phyloP scores from a whole-genome alignment of 1,140 invertebrate genomes.

The Drosophila kohkoa region DNA sequence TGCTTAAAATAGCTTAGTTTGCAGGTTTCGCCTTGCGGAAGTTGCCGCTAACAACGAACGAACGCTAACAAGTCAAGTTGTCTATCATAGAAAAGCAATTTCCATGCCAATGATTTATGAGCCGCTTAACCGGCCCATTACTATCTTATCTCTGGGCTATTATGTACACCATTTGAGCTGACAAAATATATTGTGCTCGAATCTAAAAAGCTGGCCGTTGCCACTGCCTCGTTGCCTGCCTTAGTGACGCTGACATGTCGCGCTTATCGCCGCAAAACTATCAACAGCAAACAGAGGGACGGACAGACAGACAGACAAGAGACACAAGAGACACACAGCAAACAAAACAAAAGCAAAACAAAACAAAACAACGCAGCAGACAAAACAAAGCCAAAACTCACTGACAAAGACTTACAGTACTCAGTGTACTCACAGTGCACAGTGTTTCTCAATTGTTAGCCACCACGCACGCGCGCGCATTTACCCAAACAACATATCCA shows the following conservation, averaged over 20 bases:
- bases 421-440: constrained; percentile 44
- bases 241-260: constrained; percentile 76
- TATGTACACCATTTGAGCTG: constrained; percentile 81
- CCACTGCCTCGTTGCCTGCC: constrained; percentile 10
- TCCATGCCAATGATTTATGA: constrained; percentile 82
- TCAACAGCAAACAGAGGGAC: constrained; percentile 61
- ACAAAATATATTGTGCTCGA: constrained; percentile 80
- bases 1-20: constrained; percentile 82
- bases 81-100: constrained; percentile 82
- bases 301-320: constrained; percentile 45
- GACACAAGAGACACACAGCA: constrained; percentile 41
- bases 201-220: constrained; percentile 63
- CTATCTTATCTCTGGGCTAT: constrained; percentile 78
- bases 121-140: constrained; percentile 78
- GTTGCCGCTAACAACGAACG: constrained; percentile 52
- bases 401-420: constrained; percentile 57
- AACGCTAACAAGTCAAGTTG: constrained; percentile 71
- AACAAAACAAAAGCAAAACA: constrained; percentile 1
- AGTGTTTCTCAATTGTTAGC: constrained; percentile 80
- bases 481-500: constrained; percentile 75
- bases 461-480: constrained; percentile 81
- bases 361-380: constrained; percentile 18
- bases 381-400: constrained; percentile 43
- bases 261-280: constrained; percentile 79
- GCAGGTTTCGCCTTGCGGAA: constrained; percentile 79